Percentiles rank a stretch among this genome's conserved stretches.
Evolutionary conservation across 2,113 vertebrate species (phyloP).

Genomic region (Turdus rufiventris): DNA sequence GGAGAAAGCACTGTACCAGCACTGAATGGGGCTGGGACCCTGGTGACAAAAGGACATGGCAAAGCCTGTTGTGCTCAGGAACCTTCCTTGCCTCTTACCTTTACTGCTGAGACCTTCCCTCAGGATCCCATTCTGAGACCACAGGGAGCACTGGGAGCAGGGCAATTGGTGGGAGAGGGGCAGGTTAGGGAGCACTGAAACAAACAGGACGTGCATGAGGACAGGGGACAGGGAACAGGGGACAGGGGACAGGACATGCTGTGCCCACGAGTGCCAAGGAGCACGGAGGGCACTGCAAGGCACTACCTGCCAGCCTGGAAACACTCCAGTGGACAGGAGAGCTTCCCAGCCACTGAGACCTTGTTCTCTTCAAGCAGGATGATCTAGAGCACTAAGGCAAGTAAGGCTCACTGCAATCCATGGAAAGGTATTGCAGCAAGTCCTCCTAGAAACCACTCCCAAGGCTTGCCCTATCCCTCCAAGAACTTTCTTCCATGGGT

Average conservation of each 20-base stretch:
- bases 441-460: neutral
- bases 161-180: neutral
- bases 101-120: neutral
- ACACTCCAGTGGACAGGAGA: neutral
- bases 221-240: neutral
- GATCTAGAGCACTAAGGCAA: neutral
- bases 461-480: neutral
- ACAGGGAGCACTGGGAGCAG: neutral
- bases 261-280: neutral
- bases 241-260: neutral
- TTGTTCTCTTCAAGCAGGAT: neutral
- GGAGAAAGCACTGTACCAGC: neutral
- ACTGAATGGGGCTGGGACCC: neutral
- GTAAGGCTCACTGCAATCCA: neutral
- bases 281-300: neutral
- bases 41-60: neutral
- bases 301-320: neutral
- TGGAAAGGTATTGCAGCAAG: neutral
- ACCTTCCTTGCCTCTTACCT: neutral
- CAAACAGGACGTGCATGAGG: fast-evolving
- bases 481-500: neutral
- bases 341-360: neutral
- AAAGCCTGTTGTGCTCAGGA: neutral
- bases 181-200: neutral
- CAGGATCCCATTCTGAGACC: neutral